Conservation (phyloP, 2,113 vertebrate species). For the Albula goreensis region DNA sequence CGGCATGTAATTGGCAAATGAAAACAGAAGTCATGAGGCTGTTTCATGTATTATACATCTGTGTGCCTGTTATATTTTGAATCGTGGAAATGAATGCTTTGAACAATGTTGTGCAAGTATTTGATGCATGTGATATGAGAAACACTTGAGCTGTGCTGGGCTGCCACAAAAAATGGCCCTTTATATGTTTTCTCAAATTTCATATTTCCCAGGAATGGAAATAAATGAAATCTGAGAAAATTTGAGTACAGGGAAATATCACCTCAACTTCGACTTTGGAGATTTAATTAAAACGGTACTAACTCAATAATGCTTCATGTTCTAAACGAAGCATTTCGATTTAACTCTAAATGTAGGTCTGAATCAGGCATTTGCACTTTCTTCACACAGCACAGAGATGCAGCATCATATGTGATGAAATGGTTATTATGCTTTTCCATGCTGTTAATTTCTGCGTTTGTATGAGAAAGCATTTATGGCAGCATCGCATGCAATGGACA, state of each 20-base stretch:
- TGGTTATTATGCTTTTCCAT: background rate
- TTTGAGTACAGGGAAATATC: background rate
- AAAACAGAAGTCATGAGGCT: no score
- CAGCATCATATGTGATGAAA: background rate
- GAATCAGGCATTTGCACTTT: background rate
- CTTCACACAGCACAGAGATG: background rate
- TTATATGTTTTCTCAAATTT: background rate
- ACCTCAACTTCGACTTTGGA: background rate
- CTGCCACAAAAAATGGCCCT: no score
- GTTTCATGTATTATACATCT: no score
- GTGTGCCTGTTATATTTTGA: no score
- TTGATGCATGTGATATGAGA: no score
- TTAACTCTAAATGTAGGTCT: background rate
- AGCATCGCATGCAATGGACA: background rate
- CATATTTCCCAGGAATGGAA: background rate
- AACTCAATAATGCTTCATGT: background rate
- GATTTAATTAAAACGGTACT: background rate
- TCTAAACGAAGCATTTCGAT: background rate
- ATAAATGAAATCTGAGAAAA: background rate
- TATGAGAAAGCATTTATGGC: background rate
- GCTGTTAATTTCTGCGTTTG: background rate
- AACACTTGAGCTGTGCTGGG: no score
- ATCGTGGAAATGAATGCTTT: no score
- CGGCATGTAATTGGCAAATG: no score
- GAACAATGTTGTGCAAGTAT: no score